These are phyloP conservation scores for Deroplatys truncata DNA, from an alignment of 2,888 invertebrate genomes.

Conservation along the genomic window DNA sequence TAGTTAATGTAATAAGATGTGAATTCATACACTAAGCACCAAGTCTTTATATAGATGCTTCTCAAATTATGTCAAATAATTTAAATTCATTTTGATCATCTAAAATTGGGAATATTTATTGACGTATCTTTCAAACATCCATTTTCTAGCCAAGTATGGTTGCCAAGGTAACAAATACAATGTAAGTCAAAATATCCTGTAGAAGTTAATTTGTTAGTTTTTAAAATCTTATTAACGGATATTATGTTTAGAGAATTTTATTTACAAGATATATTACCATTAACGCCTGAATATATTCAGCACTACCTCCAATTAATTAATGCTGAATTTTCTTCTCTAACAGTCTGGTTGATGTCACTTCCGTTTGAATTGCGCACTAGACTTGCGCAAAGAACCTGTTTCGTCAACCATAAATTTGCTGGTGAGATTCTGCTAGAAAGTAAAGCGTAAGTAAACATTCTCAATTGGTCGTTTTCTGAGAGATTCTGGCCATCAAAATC, in stretches of 20 bases:
- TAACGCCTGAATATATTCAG: not conserved
- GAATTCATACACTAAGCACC: no score
- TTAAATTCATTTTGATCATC: not conserved
- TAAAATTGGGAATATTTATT: not conserved
- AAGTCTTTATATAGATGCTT: no score
- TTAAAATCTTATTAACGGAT: not conserved
- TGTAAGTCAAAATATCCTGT: not conserved
- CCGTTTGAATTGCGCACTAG: slow-evolving; percentile 31
- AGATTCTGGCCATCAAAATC: not conserved
- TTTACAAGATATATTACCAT: not conserved
- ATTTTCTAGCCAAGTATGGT: slow-evolving; percentile 26
- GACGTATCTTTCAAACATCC: not conserved
- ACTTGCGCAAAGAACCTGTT: slow-evolving; percentile 32
- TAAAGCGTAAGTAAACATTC: slow-evolving; percentile 34
- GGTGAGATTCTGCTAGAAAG: slow-evolving; percentile 36
- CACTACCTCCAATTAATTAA: not conserved
- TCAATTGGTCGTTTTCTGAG: not conserved
- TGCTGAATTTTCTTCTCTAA: not conserved
- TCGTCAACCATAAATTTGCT: slow-evolving; percentile 38
- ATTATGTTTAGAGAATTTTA: not conserved
- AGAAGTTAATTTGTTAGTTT: not conserved
- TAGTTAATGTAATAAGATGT: no score
- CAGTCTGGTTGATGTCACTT: slow-evolving; percentile 7
- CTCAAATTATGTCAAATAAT: not conserved
- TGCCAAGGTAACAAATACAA: slow-evolving; percentile 8